Evolutionary conservation across 2,113 vertebrate species (phyloP).

Genomic region (Oncorhynchus keta): DNA sequence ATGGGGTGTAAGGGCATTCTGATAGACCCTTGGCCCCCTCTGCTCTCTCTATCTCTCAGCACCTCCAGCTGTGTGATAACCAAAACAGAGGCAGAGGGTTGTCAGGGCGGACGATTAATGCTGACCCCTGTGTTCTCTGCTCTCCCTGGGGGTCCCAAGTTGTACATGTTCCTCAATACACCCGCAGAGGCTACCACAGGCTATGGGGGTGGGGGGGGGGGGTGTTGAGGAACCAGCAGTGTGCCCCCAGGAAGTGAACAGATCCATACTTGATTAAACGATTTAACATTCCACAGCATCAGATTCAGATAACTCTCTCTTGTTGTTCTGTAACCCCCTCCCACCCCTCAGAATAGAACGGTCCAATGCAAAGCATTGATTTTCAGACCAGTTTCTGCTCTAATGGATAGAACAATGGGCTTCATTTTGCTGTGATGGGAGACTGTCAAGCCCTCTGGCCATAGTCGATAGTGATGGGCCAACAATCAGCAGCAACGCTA

Average conservation of each 20-base stretch:
- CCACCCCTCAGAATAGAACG: too few relatives aligned
- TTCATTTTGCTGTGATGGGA: too few relatives aligned
- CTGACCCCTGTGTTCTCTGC: conserved; percentile 36
- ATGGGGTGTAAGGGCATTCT: conserved; percentile 7
- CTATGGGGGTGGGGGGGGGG: background rate
- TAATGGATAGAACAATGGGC: too few relatives aligned
- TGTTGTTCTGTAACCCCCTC: too few relatives aligned
- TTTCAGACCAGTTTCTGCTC: too few relatives aligned
- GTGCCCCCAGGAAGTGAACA: conserved; percentile 27
- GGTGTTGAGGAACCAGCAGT: conserved; percentile 31
- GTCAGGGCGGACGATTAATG: conserved; percentile 24
- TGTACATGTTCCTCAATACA: conserved; percentile 28
- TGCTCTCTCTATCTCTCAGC: conserved; percentile 21
- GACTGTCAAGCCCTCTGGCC: too few relatives aligned
- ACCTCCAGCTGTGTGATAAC: conserved; percentile 40
- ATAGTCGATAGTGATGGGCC: too few relatives aligned
- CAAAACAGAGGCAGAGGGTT: conserved; percentile 23
- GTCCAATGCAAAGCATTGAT: too few relatives aligned
- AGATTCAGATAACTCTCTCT: too few relatives aligned
- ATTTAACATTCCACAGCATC: too few relatives aligned
- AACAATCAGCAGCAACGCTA: too few relatives aligned
- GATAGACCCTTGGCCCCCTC: conserved; percentile 28
- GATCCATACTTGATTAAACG: background rate
- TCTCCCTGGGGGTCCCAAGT: conserved; percentile 26
- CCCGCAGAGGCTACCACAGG: conserved; percentile 8